Percentiles rank a stretch among this genome's conserved stretches.
These are phyloP conservation scores for Copidosoma floridanum DNA, from an alignment of 1,140 invertebrate species.

Conservation along the genomic window DNA sequence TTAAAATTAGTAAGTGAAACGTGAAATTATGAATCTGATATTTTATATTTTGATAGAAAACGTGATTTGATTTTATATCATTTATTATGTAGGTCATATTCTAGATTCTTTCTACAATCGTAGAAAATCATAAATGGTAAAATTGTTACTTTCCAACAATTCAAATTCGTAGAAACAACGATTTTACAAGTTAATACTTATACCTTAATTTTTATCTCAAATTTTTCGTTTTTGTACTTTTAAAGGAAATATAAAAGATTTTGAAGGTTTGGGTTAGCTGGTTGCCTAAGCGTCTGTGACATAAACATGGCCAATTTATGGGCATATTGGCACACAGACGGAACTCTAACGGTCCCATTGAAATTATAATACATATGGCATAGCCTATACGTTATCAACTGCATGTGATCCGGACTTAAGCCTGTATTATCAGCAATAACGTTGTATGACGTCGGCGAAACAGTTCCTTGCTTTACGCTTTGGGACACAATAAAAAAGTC, in stretches of 20 bases:
- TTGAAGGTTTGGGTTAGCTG: constrained; percentile 43
- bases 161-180: too few relatives aligned
- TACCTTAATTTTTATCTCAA: too few relatives aligned
- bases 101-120: too few relatives aligned
- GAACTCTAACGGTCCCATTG: constrained; percentile 72
- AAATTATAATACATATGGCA: constrained; percentile 56
- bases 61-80: too few relatives aligned
- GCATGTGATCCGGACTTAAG: constrained; percentile 65
- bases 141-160: too few relatives aligned
- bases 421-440: constrained; percentile 67
- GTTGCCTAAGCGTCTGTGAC: constrained; percentile 65
- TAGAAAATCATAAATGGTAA: too few relatives aligned
- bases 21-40: too few relatives aligned
- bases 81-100: too few relatives aligned
- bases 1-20: too few relatives aligned
- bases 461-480: constrained; percentile 63
- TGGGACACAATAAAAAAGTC: constrained; percentile 82
- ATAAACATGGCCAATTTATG: constrained; percentile 80
- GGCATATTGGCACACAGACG: constrained; percentile 80
- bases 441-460: constrained; percentile 76
- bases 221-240: too few relatives aligned
- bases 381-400: constrained; percentile 74
- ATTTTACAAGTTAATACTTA: too few relatives aligned
- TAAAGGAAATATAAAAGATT: constrained; percentile 12
- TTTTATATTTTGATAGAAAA: too few relatives aligned